phyloP scores from a whole-genome alignment of 2,797 vertebrate species.

The Naso thynnoides region DNA sequence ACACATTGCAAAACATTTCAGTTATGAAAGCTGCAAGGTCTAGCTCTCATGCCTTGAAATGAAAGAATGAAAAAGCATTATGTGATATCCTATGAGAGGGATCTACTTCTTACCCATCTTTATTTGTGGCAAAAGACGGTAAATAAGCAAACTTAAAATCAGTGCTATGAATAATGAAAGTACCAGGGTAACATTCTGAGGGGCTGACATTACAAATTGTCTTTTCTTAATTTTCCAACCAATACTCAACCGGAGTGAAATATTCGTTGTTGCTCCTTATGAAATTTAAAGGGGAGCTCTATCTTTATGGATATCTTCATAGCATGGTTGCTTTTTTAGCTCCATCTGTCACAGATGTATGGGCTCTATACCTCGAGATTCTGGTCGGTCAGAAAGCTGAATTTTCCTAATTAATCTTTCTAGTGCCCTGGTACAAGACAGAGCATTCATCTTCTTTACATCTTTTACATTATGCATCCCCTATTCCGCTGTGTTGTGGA shows the following conservation, averaged over 20 bases:
- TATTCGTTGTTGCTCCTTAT: slow-evolving; percentile 4
- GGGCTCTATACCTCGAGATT: slow-evolving; percentile 56
- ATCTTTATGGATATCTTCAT: slow-evolving; percentile 10
- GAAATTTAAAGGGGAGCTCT: slow-evolving; percentile 27
- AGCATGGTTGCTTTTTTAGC: slow-evolving; percentile 16
- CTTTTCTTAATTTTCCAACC: background rate
- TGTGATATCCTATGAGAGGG: background rate
- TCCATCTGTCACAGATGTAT: slow-evolving; percentile 50
- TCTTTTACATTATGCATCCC: slow-evolving; percentile 82
- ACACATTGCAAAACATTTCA: slow-evolving; percentile 1
- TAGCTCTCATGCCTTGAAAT: slow-evolving; percentile 3
- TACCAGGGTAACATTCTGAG: background rate
- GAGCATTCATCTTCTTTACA: slow-evolving; percentile 80
- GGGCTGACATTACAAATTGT: background rate
- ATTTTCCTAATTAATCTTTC: slow-evolving; percentile 79
- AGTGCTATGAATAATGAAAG: background rate
- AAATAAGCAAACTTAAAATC: background rate
- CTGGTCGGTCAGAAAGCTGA: slow-evolving; percentile 57
- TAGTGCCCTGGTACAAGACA: slow-evolving; percentile 70
- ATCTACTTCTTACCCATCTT: background rate
- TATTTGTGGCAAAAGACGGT: background rate
- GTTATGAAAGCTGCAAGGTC: background rate
- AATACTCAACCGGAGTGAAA: slow-evolving; percentile 6
- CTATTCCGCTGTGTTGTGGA: slow-evolving; percentile 77
- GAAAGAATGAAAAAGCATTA: background rate